Conservation (phyloP, 2,888 invertebrate species). For the Helicoverpa assulta region DNA sequence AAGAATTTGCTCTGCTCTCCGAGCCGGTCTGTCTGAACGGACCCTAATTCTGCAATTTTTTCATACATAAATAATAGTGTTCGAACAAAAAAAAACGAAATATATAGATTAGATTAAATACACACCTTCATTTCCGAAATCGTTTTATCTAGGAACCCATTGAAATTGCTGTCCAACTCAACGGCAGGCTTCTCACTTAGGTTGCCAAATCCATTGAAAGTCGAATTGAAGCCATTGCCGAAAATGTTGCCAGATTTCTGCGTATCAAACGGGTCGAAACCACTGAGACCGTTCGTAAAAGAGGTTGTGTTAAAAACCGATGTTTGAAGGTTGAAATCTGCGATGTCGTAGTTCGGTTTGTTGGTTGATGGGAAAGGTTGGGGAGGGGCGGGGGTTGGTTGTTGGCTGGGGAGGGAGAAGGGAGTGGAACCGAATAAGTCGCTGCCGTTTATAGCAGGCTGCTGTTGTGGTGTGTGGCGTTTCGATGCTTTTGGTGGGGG, state of each 20-base stretch:
- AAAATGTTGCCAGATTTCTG: conserved; percentile 90
- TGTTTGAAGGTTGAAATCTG: conserved; percentile 85
- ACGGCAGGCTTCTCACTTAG: conserved; percentile 87
- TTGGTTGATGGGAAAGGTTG: conserved; percentile 60
- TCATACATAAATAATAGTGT: neutral
- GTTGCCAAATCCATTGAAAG: conserved; percentile 86
- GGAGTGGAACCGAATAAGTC: conserved; percentile 96
- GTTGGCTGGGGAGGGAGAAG: conserved; percentile 88
- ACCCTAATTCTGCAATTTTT: no score
- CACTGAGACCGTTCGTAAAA: conserved; percentile 84
- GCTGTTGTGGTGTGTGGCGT: conserved; percentile 84
- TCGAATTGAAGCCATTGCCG: conserved; percentile 80
- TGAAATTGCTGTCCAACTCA: conserved; percentile 91
- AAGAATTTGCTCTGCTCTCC: no score
- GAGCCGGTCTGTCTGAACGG: no score
- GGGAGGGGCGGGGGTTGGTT: conserved; percentile 52
- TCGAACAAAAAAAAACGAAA: neutral
- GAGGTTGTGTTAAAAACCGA: conserved; percentile 82
- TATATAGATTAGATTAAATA: conserved; percentile 38
- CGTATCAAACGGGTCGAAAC: conserved; percentile 96
- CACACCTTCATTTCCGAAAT: conserved; percentile 96
- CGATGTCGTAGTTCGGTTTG: conserved; percentile 86
- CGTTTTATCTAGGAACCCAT: conserved; percentile 94
- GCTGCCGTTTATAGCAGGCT: conserved; percentile 88
- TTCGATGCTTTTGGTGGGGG: conserved; percentile 95